A percentile compares a stretch with the other conserved stretches of the same genome.
Evolutionary conservation across 2,797 vertebrate species (phyloP).

Genomic region (Pitangus sulphuratus): DNA sequence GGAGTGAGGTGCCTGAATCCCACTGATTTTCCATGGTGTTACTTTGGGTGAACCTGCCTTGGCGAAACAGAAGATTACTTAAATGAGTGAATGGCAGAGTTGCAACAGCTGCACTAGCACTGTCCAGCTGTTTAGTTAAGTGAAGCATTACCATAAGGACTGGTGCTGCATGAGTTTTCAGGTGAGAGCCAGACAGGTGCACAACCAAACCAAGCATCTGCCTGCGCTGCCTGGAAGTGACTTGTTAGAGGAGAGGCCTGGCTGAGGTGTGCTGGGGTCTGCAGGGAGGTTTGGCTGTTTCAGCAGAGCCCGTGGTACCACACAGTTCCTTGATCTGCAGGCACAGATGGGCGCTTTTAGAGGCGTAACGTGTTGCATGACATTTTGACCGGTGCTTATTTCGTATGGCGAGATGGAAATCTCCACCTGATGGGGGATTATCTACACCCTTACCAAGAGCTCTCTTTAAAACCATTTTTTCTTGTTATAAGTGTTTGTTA

Average conservation of each 20-base stretch:
- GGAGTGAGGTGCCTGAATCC: not conserved
- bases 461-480: not conserved
- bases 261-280: not conserved
- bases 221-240: not conserved
- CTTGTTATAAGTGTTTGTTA: not conserved
- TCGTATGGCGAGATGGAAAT: not conserved
- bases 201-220: rapidly evolving
- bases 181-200: not conserved
- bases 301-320: not conserved
- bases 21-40: not conserved
- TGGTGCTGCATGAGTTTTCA: not conserved
- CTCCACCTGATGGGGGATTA: not conserved
- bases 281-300: not conserved
- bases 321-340: not conserved
- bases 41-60: not conserved
- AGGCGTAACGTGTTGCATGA: not conserved
- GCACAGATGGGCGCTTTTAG: not conserved
- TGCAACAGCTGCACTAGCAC: not conserved
- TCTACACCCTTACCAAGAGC: not conserved
- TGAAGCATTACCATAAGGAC: rapidly evolving
- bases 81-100: not conserved
- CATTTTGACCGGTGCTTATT: not conserved
- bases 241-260: not conserved
- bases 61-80: not conserved
- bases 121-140: not conserved